These are phyloP conservation scores for Poeciliopsis presidionis DNA, from an alignment of 2,797 vertebrate genomes.

Conservation along the genomic window DNA sequence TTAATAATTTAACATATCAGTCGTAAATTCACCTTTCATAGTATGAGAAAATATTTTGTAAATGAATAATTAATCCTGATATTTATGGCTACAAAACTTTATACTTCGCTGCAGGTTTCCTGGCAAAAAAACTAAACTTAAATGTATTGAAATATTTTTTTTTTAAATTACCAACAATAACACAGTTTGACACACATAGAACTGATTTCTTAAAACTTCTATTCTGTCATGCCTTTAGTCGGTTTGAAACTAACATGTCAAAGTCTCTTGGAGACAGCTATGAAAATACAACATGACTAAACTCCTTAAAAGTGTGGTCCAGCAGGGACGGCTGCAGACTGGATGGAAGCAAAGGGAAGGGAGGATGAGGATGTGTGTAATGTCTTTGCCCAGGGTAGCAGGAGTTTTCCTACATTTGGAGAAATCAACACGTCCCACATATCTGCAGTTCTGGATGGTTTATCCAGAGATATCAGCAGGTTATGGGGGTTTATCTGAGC, in stretches of 20 bases:
- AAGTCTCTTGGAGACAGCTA: not conserved
- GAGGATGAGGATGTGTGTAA: conserved; percentile 57
- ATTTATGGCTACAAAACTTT: not conserved
- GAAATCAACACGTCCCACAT: conserved; percentile 62
- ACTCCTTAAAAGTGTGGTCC: conserved; percentile 16
- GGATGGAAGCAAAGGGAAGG: conserved; percentile 37
- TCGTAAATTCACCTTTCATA: not conserved
- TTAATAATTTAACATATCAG: not conserved
- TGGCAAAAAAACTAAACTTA: not conserved
- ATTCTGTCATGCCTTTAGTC: not conserved
- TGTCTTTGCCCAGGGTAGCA: conserved; percentile 56
- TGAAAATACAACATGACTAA: not conserved
- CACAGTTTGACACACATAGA: not conserved
- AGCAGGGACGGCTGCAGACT: conserved; percentile 37
- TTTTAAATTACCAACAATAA: not conserved
- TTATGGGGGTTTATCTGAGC: conserved; percentile 70
- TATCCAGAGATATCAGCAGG: conserved; percentile 59
- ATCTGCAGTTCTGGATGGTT: conserved; percentile 59
- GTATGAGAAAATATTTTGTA: not conserved
- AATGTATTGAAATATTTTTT: not conserved
- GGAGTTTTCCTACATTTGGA: conserved; percentile 35
- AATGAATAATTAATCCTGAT: not conserved
- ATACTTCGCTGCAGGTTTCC: not conserved
- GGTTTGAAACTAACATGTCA: not conserved
- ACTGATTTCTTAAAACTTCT: not conserved